Base-by-base conservation (phyloP, 2,113 vertebrate genomes). In the Aegypius monachus region DNA sequence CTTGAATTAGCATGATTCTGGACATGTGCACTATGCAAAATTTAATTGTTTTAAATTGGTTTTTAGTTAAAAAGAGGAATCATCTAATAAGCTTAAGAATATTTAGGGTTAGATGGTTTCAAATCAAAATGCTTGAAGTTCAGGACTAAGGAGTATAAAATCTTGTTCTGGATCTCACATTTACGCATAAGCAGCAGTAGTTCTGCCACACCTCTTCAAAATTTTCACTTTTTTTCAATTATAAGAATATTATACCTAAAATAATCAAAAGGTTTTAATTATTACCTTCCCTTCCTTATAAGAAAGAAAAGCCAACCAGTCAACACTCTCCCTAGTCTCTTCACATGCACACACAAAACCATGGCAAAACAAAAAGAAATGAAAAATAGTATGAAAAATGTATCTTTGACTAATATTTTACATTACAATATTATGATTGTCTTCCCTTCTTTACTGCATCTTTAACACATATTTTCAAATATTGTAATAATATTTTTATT, bases 331-430 rank as follows among this genome's bases (percentile, higher is more conserved):
- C 21, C 2, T 65, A 55, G 9, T 36, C 17, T 52, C 34, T 66
- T 71, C 42, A 32, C 3, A 23, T 8, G 3, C 5, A 40, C 22
- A 50, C 20, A 59, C 2, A 78, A 84, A 93, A 38, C 1, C 3
- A n/a, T 8, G 21, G 1, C 6, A 63, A 68, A 87, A 53, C 1
- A 31, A n/a, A 70, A 78, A 50, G 4, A 56, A 50, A 62, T 36
- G 2, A 34, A 45, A 77, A 67, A 43, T 6, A 23, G 0, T 26
- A 3, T 27, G 5, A 36, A 72, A 73, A 70, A 26, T 2, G 0
- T 31, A 36, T 31, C 1, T 47, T 63, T 73, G 9, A 32, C 16
- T 55, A 59, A 29, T 72, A 50, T 40, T 81, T 66, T 50, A 12
- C 5, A 42, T 38, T 63, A 31, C 9, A 36, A 20, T 86, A 38